Evolutionary conservation across 2,797 vertebrate species (phyloP).

Genomic region (Cynopterus sphinx): DNA sequence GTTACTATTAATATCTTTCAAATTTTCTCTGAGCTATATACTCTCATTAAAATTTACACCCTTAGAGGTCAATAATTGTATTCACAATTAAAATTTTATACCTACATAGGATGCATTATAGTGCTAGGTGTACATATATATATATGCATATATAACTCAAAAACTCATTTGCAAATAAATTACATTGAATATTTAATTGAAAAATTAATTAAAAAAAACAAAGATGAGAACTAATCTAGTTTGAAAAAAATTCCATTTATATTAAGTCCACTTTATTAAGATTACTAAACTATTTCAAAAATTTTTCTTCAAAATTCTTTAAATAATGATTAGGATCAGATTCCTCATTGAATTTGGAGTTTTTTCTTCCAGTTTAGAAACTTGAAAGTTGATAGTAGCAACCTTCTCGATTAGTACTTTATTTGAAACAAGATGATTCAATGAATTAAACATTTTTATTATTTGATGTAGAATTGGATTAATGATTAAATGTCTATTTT

Average conservation of each 20-base stretch:
- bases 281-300: slow-evolving; percentile 5
- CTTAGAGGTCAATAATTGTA: not conserved
- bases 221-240: not conserved
- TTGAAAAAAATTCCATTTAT: not conserved
- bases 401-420: not conserved
- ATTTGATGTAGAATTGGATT: not conserved
- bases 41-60: not conserved
- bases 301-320: not conserved
- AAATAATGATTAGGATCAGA: not conserved
- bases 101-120: not conserved
- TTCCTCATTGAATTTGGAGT: not conserved
- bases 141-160: not conserved
- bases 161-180: not conserved
- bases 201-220: not conserved
- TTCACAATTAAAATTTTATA: not conserved
- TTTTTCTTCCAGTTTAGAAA: not conserved
- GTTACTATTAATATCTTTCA: not conserved
- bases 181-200: not conserved
- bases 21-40: not conserved
- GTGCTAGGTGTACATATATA: not conserved
- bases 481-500: not conserved
- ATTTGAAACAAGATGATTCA: not conserved
- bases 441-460: not conserved
- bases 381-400: not conserved
- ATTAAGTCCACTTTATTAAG: not conserved